Percentiles rank a stretch among this genome's conserved stretches.
Conservation (phyloP, 2,113 vertebrate genomes). For the Rhadina sibilatrix region DNA sequence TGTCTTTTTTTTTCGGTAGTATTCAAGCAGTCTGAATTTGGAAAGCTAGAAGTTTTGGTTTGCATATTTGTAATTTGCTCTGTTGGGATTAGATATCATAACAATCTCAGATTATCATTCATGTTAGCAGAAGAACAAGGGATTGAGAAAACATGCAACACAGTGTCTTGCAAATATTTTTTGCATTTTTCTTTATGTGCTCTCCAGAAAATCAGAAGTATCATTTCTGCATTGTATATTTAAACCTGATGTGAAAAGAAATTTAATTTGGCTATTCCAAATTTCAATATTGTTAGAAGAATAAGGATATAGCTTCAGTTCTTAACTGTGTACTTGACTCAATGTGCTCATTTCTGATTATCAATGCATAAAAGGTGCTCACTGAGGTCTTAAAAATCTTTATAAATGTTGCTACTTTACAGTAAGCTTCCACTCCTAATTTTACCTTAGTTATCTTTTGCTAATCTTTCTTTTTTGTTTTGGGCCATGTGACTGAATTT, state of each 20-base stretch:
- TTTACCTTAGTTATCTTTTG: neutral
- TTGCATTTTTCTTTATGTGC: neutral
- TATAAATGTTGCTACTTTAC: neutral
- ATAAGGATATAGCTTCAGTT: neutral
- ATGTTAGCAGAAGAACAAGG: neutral
- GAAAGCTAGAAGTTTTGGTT: neutral
- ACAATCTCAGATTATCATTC: neutral
- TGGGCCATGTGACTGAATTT: neutral
- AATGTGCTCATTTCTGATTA: fast-evolving
- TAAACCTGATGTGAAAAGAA: neutral
- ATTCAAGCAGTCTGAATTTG: neutral
- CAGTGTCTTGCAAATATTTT: neutral
- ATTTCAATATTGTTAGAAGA: neutral
- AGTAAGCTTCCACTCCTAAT: neutral
- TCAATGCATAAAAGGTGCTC: neutral
- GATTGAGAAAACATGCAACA: neutral
- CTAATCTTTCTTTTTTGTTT: neutral
- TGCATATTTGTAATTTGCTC: neutral
- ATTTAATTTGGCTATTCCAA: neutral
- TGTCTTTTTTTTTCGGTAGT: neutral
- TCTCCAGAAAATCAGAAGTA: neutral
- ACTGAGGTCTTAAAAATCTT: neutral
- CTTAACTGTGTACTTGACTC: neutral
- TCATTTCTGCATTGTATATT: neutral
- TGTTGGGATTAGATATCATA: neutral